phyloP scores from a whole-genome alignment of 2,888 invertebrate species.

The Drosophila testacea region DNA sequence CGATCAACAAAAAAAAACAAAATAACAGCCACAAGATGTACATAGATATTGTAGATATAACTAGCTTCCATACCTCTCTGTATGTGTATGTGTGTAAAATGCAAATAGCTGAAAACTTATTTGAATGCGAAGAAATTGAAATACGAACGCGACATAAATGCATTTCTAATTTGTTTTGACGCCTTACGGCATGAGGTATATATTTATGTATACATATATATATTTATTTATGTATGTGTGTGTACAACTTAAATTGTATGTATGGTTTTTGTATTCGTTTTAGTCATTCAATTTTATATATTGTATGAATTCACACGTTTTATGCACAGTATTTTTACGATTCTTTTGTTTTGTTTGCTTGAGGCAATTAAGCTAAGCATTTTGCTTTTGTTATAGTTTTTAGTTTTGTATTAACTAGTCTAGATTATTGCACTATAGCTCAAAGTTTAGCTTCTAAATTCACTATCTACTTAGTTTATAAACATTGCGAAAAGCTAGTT shows the following conservation, averaged over 20 bases:
- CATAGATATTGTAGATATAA: constrained; percentile 9
- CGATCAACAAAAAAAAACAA: background rate
- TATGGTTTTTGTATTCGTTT: constrained; percentile 10
- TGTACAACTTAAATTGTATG: constrained; percentile 12
- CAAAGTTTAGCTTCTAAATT: constrained; percentile 36
- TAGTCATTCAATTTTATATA: constrained; percentile 35
- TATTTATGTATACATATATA: constrained; percentile 30
- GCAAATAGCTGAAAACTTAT: constrained; percentile 33
- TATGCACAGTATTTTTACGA: constrained; percentile 66
- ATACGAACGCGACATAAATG: constrained; percentile 66
- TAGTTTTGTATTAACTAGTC: constrained; percentile 30
- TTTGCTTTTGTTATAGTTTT: constrained; percentile 18
- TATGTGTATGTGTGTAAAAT: constrained; percentile 16
- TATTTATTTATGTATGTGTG: constrained; percentile 26
- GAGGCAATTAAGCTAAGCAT: constrained; percentile 38
- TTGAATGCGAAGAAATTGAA: constrained; percentile 31
- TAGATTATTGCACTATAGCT: constrained; percentile 70
- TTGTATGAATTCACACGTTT: constrained; percentile 45
- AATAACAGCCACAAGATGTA: constrained; percentile 34
- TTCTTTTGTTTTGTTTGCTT: constrained; percentile 21
- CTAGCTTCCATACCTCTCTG: background rate
- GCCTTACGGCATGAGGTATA: constrained; percentile 60
- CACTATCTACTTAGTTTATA: constrained; percentile 49
- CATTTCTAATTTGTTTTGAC: constrained; percentile 50
- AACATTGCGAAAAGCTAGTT: constrained; percentile 46